Evolutionary conservation across 2,888 invertebrate species (phyloP).

Genomic region (Leucozona laternaria): DNA sequence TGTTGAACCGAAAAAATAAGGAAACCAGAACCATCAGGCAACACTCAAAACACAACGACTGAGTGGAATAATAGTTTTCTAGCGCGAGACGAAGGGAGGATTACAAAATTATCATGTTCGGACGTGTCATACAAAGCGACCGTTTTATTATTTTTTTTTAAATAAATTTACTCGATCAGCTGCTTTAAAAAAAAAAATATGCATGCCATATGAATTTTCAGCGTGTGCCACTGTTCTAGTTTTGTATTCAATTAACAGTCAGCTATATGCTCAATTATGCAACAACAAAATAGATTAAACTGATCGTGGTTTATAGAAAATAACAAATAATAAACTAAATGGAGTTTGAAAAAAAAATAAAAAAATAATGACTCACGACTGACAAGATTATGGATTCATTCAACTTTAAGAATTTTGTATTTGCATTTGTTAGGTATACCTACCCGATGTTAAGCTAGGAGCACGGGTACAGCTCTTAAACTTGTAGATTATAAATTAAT

Average conservation of each 20-base stretch:
- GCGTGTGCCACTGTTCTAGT: conserved; percentile 30
- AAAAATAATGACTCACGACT: background rate
- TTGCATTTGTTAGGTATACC: background rate
- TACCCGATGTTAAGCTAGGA: conserved; percentile 1
- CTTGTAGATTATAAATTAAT: background rate
- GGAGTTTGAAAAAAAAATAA: background rate
- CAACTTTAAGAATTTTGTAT: background rate
- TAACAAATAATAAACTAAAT: background rate
- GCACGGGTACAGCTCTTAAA: background rate
- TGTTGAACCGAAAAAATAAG: conserved; percentile 19
- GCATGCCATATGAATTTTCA: conserved; percentile 10
- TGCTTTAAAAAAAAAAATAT: conserved; percentile 10
- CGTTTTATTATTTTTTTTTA: conserved; percentile 24
- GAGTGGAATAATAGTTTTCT: conserved; percentile 22
- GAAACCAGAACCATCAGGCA: too few species aligned
- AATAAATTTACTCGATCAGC: conserved; percentile 23
- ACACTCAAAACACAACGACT: background rate
- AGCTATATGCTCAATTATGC: conserved; percentile 7
- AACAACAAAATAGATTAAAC: background rate
- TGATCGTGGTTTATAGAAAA: background rate
- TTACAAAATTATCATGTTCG: conserved; percentile 54
- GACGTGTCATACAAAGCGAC: conserved; percentile 38
- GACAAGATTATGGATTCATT: conserved; percentile 1
- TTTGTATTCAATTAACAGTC: background rate
- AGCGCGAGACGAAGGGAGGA: conserved; percentile 5